Evolutionary conservation across 2,797 vertebrate species (phyloP), one percentile per base, ranked within the genome.

Genomic region (Martes flavigula): DNA sequence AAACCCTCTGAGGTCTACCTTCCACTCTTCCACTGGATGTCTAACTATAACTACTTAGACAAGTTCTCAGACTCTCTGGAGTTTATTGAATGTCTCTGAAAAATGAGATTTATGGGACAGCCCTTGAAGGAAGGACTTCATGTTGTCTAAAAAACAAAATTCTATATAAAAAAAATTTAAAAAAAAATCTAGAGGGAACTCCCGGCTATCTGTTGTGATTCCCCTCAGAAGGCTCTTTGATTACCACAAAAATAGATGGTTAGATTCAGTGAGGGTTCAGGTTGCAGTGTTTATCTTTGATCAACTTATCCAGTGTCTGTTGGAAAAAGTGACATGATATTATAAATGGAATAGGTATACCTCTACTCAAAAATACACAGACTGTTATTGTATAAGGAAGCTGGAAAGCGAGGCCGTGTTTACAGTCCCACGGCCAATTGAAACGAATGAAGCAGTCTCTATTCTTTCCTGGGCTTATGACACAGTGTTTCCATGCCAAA

Each of bases 181-280:
- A 87, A 85, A 58, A 40, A 58, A 83, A 35, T 32, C 21, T 75
- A 73, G 56, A 89, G 58, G 23, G 43, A 87, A 1, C 7, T 64
- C 68, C 6, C 60, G 43, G 38, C 90, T 91, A 78, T 94, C 68
- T 81, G 58, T 54, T 78, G 48, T 48, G 70, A 40, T 86, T 66
- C 66, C 54, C 14, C n/a, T 46, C 10, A 38, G 40, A 90, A 93
- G 56, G 43, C 81, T 96, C 90, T 96, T 94, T 48, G 95, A 92
- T 83, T 83, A 92, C 88, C 91, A 66, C 90, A 95, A 97, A 98
- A 97, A 97, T 92, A 96, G 94, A 15, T 48, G 35, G 84, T 88
- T 97, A 95, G 91, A 92, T 95, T 96, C 97, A 93, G 70, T 12
- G 0, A 40, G 68, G 9, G 10, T 75, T 97, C 93, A 95, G 78